Conservation (phyloP, 2,797 vertebrate species). For the Bucorvus abyssinicus region DNA sequence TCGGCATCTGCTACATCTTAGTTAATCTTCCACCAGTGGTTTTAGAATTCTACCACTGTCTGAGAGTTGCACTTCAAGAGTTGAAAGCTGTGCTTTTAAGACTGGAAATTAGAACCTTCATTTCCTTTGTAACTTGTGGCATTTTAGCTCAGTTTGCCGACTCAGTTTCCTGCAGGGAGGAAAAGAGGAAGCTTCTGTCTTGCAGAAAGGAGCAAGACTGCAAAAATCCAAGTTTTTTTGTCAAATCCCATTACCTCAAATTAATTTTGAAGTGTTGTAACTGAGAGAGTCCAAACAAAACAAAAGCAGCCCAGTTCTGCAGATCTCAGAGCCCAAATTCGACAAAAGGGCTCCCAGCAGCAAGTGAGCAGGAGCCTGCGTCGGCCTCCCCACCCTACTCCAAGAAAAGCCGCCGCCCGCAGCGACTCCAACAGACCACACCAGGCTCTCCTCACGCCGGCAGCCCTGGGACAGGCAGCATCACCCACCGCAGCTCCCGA, state of each 20-base stretch:
- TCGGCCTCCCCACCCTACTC: background rate
- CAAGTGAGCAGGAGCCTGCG: background rate
- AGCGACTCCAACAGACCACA: background rate
- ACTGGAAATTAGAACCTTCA: background rate
- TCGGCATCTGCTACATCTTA: background rate
- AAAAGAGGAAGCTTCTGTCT: slow-evolving; percentile 36
- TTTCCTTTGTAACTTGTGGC: background rate
- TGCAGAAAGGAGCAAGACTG: background rate
- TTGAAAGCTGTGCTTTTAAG: background rate
- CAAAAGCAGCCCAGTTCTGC: background rate
- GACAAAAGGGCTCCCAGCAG: background rate
- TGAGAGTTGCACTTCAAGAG: background rate
- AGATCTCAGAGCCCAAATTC: fast-evolving
- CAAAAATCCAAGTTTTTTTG: background rate
- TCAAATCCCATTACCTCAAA: background rate
- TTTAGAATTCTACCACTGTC: background rate
- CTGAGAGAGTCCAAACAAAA: fast-evolving
- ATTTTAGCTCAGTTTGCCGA: background rate
- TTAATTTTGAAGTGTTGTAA: background rate
- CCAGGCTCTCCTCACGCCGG: background rate
- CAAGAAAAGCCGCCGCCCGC: background rate
- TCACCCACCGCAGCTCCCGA: background rate
- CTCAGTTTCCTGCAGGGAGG: background rate
- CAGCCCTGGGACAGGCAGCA: background rate
- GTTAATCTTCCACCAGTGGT: background rate